phyloP scores from a whole-genome alignment of 2,113 vertebrate species.

The Gadus macrocephalus region DNA sequence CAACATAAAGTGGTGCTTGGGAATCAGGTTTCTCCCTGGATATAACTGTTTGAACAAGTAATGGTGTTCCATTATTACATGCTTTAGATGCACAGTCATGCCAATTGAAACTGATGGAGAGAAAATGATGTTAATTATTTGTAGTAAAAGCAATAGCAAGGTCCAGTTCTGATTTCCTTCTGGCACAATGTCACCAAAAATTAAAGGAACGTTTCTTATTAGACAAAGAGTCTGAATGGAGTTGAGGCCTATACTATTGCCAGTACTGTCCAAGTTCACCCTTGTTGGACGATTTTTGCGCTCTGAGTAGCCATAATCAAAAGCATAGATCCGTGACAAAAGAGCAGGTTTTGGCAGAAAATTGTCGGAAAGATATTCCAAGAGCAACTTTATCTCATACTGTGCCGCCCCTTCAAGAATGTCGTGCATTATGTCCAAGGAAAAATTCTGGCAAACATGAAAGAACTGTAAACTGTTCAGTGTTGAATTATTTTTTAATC shows the following conservation, averaged over 20 bases:
- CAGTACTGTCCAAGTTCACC: slow-evolving; percentile 25
- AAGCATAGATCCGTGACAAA: slow-evolving; percentile 24
- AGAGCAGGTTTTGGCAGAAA: slow-evolving; percentile 17
- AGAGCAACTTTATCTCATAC: slow-evolving; percentile 38
- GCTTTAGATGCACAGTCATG: slow-evolving; percentile 24
- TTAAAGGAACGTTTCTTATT: no score
- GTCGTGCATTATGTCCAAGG: slow-evolving; percentile 11
- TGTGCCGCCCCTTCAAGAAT: slow-evolving; percentile 30
- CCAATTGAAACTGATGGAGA: slow-evolving; percentile 8
- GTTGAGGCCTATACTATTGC: slow-evolving; percentile 29
- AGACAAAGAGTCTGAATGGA: slow-evolving; percentile 24
- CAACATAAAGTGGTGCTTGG: slow-evolving; percentile 17
- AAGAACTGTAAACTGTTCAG: slow-evolving; percentile 25
- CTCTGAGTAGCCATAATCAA: background rate
- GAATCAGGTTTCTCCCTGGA: slow-evolving; percentile 3
- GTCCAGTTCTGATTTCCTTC: slow-evolving; percentile 6
- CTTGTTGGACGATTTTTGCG: slow-evolving; percentile 31
- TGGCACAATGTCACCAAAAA: slow-evolving; percentile 13
- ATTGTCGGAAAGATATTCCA: slow-evolving; percentile 25
- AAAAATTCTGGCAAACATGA: slow-evolving; percentile 26
- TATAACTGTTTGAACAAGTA: slow-evolving; percentile 11
- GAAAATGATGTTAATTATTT: slow-evolving; percentile 21
- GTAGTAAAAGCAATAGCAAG: slow-evolving; percentile 12
- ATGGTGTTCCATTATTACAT: slow-evolving; percentile 27
- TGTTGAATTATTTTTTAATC: slow-evolving; percentile 23